Conservation (phyloP, 2,797 vertebrate species). For the Graptemys geographica region DNA sequence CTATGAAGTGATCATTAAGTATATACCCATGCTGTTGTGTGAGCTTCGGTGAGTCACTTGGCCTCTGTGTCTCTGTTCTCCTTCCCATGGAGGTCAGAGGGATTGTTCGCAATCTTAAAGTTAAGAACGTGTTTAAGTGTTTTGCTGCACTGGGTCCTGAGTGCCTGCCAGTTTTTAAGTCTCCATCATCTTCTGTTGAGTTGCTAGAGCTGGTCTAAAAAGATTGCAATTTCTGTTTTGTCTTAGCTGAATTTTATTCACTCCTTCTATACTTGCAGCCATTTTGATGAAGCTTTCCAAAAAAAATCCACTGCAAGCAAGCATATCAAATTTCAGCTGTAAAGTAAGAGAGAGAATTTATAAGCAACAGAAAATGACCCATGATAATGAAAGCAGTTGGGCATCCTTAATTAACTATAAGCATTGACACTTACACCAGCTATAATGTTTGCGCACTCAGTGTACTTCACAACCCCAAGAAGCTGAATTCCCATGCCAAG, state of each 20-base stretch:
- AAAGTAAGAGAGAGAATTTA: background rate
- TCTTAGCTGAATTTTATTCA: background rate
- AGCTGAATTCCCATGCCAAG: background rate
- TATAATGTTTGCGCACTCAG: accelerated
- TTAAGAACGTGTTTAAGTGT: background rate
- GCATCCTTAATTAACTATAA: background rate
- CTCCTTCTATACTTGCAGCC: background rate
- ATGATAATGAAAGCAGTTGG: background rate
- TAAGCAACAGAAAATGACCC: background rate
- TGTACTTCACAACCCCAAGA: background rate
- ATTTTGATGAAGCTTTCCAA: background rate
- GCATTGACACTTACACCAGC: background rate
- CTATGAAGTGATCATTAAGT: constrained; percentile 52
- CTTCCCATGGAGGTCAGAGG: background rate
- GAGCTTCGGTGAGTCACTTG: constrained; percentile 27
- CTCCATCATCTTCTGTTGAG: background rate
- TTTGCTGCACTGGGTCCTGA: background rate
- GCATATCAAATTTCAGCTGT: background rate
- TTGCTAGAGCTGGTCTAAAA: background rate
- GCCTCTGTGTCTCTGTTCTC: background rate
- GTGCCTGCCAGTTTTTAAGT: background rate
- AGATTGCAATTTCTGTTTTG: background rate
- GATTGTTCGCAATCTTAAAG: background rate
- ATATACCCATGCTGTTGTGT: constrained; percentile 29
- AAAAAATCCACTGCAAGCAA: background rate